phyloP scores from a whole-genome alignment of 2,113 vertebrate genomes.

The Halcyon senegalensis region DNA sequence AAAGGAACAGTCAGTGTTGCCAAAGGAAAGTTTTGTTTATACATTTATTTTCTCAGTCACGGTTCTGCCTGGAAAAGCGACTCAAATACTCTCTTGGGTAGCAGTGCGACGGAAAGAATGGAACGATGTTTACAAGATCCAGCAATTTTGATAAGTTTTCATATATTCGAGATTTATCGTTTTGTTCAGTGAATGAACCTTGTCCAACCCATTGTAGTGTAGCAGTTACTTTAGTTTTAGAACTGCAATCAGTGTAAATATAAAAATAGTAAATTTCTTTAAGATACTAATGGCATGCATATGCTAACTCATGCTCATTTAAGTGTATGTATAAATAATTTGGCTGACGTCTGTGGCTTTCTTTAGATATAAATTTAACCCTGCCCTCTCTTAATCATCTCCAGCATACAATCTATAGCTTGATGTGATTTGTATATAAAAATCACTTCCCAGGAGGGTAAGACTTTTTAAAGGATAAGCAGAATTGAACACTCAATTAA shows the following conservation, averaged over 20 bases:
- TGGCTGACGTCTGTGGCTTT: slow-evolving; percentile 62
- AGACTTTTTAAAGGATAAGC: slow-evolving; percentile 63
- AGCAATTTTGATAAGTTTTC: neutral
- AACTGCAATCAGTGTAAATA: neutral
- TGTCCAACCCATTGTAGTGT: neutral
- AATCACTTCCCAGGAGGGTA: slow-evolving; percentile 68
- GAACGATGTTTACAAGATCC: neutral
- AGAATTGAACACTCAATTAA: slow-evolving; percentile 58
- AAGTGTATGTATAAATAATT: slow-evolving; percentile 52
- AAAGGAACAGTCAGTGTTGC: neutral
- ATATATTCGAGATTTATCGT: neutral
- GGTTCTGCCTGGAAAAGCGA: neutral
- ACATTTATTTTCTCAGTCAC: neutral
- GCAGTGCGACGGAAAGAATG: neutral
- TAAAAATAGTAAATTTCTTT: slow-evolving; percentile 3
- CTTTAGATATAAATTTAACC: slow-evolving; percentile 49
- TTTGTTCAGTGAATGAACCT: neutral
- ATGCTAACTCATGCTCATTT: slow-evolving; percentile 31
- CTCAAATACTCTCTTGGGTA: neutral
- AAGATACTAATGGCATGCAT: slow-evolving; percentile 53
- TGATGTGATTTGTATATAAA: slow-evolving; percentile 74
- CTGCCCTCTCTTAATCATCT: slow-evolving; percentile 71
- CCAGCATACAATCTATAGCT: slow-evolving; percentile 62
- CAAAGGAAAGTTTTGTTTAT: neutral
- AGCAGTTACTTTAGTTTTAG: neutral